Conservation (phyloP, 2,797 vertebrate genomes). For the Danionella dracula region DNA sequence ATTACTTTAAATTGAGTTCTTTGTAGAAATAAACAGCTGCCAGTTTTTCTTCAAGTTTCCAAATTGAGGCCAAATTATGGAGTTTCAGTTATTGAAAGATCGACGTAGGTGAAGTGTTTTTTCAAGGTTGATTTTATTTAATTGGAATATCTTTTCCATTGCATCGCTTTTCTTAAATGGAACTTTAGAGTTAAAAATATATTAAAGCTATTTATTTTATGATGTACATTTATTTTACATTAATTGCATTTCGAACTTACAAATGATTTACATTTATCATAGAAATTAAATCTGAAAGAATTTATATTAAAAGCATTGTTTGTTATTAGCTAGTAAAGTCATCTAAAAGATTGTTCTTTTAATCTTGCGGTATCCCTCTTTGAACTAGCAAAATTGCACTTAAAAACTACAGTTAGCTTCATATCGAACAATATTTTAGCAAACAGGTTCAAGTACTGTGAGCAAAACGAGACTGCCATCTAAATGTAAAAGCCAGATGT, state of each 20-base stretch:
- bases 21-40: not conserved
- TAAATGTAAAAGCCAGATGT: constrained; percentile 21
- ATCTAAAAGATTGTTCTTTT: constrained; percentile 22
- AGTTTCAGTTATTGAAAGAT: too few relatives aligned
- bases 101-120: too few relatives aligned
- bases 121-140: not conserved
- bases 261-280: constrained; percentile 1
- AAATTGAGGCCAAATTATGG: too few relatives aligned
- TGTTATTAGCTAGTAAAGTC: constrained; percentile 9
- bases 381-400: constrained; percentile 32
- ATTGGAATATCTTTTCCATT: not conserved
- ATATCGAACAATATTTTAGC: constrained; percentile 26
- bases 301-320: not conserved
- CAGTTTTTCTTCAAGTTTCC: not conserved
- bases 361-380: constrained; percentile 17
- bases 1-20: not conserved
- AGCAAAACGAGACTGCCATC: constrained; percentile 29
- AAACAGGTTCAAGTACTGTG: constrained; percentile 34
- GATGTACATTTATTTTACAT: not conserved
- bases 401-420: constrained; percentile 23
- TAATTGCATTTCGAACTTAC: not conserved
- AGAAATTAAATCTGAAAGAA: not conserved
- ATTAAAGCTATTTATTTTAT: too few relatives aligned
- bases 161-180: not conserved
- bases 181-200: not conserved